Evolutionary conservation across 2,888 invertebrate genomes (phyloP), one percentile per base, ranked within the genome.

Genomic region (Cephus sareptanus): DNA sequence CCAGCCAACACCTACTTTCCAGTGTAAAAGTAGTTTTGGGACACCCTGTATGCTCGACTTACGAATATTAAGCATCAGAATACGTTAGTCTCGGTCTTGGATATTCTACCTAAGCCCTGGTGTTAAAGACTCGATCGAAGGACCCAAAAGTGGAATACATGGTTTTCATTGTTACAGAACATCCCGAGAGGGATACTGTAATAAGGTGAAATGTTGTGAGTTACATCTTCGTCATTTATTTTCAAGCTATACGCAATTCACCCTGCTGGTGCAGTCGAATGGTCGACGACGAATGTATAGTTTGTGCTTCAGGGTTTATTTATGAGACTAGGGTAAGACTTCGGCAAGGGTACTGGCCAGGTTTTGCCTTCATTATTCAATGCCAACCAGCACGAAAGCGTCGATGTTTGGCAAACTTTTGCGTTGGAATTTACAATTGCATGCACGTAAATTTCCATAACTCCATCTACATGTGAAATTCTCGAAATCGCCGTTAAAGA

Each of bases 351-450:
- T 56, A 23, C 1, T 56, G 9, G 15, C 4, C 40, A 56, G 23
- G 23, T 30, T 34, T 34, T 71, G 71, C 15, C 70, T 70, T 35
- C 78, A 85, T 85, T 85, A 85, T 85, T 85, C 81, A 83, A n/a
- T 75, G 37, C 73, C 73, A 40, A 23, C 74, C 35, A 56, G 40
- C 23, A 56, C 40, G 40, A 15, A 56, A 56, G 23, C 6, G 15
- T 23, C 40, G 23, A 56, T 23, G 40, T 23, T 23, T 56, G 23
- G 40, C 23, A 56, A 56, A 56, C 40, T 56, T 56, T 56, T 23
- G 6, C 6, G 23, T 56, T 15, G 23, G 9, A 56, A 56, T 15
- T 56, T 56, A 23, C 40, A 56, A 13, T 37, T 13, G 37, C 37
- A 37, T 40, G 40, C 15, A 15, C 40, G 40, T 15, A 40, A 40